phyloP scores from a whole-genome alignment of 2,113 vertebrate species.

The Catharus minimus region DNA sequence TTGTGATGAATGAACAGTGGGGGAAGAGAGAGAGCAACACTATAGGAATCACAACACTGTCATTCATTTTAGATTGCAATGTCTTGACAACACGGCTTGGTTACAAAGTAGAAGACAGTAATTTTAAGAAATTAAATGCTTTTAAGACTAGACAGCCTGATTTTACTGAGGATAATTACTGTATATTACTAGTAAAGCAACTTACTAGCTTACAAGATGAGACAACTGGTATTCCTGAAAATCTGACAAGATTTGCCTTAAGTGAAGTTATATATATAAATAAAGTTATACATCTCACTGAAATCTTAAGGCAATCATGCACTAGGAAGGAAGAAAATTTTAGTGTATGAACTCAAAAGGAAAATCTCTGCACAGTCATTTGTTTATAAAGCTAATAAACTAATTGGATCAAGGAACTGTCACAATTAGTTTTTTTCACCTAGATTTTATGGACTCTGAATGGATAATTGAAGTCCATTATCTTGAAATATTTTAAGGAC shows the following conservation, averaged over 20 bases:
- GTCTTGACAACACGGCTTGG: constrained; percentile 7
- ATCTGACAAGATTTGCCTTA: neutral
- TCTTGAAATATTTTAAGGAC: neutral
- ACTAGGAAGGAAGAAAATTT: neutral
- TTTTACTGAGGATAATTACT: constrained; percentile 4
- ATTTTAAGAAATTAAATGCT: constrained; percentile 25
- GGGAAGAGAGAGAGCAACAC: neutral
- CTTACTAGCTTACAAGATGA: neutral
- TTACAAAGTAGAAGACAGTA: neutral
- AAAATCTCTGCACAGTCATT: neutral
- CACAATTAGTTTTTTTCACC: neutral
- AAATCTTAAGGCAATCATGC: neutral
- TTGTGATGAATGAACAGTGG: constrained; percentile 10
- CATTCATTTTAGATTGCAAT: neutral
- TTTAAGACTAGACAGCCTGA: constrained; percentile 5
- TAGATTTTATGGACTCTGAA: neutral
- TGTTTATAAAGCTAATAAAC: neutral
- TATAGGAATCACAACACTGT: neutral
- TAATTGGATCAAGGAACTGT: neutral
- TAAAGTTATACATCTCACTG: neutral
- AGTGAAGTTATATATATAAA: neutral
- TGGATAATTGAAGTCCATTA: neutral
- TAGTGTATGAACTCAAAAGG: neutral
- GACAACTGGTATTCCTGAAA: neutral
- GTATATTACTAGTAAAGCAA: neutral